phyloP scores from a whole-genome alignment of 2,113 vertebrate species.

The Callithrix jacchus region DNA sequence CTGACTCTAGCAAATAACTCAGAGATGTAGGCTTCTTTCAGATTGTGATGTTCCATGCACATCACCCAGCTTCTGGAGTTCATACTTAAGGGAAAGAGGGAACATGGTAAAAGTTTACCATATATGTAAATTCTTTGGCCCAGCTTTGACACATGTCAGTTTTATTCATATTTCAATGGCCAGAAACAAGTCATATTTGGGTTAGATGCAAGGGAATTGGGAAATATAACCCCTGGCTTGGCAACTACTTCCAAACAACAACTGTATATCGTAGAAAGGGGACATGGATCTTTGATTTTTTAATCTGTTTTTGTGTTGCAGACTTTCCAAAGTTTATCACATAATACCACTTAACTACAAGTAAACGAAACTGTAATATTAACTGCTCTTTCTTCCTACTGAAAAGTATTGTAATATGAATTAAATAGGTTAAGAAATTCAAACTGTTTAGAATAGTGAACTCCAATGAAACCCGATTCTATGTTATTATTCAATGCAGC shows the following conservation, averaged over 20 bases:
- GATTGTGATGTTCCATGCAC: not conserved
- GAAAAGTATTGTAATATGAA: not conserved
- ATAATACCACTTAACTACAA: not conserved
- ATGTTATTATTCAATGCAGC: not conserved
- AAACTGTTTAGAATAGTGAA: not conserved
- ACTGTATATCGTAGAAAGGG: not conserved
- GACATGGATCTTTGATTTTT: not conserved
- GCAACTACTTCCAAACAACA: not conserved
- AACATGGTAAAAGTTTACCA: not conserved
- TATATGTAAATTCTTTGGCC: not conserved
- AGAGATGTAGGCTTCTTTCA: accelerated
- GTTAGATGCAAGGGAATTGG: not conserved
- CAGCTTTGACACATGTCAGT: not conserved
- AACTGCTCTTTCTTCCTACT: not conserved
- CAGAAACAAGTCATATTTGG: not conserved
- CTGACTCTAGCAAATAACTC: not conserved
- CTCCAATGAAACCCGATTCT: not conserved
- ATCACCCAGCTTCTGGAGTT: not conserved
- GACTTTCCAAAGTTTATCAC: not conserved
- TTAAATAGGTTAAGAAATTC: not conserved
- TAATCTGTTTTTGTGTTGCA: not conserved
- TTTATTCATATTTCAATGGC: not conserved
- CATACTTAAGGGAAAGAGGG: not conserved
- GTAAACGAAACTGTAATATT: not conserved
- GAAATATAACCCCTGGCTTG: not conserved